These are phyloP conservation scores for Lasioglossum morio DNA, from an alignment of 2,888 invertebrate genomes.

Conservation along the genomic window DNA sequence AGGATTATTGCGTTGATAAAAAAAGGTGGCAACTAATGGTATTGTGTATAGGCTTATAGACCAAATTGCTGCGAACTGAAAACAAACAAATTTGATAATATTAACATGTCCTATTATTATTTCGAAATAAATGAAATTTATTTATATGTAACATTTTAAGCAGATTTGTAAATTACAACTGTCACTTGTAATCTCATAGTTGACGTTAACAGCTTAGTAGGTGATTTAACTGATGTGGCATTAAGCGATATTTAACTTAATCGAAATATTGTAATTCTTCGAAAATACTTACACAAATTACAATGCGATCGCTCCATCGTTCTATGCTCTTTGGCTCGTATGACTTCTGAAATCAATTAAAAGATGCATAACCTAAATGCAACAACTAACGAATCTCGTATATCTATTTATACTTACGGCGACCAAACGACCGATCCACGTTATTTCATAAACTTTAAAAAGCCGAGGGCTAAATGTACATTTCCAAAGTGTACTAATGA, in stretches of 20 bases:
- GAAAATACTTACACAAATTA: conserved; percentile 87
- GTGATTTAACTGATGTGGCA: neutral
- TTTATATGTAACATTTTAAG: neutral
- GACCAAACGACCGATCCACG: conserved; percentile 85
- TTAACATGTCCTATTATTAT: neutral
- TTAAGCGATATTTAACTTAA: neutral
- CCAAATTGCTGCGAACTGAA: conserved; percentile 88
- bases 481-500: conserved; percentile 86
- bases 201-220: neutral
- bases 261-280: neutral
- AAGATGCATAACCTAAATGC: conserved; percentile 42
- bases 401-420: conserved; percentile 84
- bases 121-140: neutral
- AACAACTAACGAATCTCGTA: neutral
- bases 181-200: neutral
- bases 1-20: conserved; percentile 89
- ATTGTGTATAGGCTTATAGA: conserved; percentile 90
- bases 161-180: neutral
- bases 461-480: conserved; percentile 90
- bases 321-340: conserved; percentile 90
- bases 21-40: conserved; percentile 90
- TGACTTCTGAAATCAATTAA: conserved; percentile 85
- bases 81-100: conserved; percentile 31
- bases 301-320: conserved; percentile 90
- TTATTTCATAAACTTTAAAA: conserved; percentile 88